A percentile compares a stretch with the other conserved stretches of the same genome.
Evolutionary conservation across 2,797 vertebrate species (phyloP).

Genomic region (Sebastes oblongus): DNA sequence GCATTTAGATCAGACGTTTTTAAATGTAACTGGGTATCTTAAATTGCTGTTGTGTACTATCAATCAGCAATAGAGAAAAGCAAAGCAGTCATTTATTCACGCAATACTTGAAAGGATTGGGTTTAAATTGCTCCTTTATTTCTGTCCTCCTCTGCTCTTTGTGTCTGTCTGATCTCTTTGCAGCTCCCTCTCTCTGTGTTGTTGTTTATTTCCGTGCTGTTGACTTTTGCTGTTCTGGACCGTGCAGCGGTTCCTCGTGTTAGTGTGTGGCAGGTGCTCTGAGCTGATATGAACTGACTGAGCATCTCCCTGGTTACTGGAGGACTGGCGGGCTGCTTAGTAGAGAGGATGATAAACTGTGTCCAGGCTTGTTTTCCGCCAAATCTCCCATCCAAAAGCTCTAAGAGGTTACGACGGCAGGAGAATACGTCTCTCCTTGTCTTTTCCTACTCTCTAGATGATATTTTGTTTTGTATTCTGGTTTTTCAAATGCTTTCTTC

Average conservation of each 20-base stretch:
- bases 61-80: background rate
- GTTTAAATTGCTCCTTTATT: background rate
- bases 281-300: constrained; percentile 67
- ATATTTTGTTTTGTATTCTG: background rate
- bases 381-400: constrained; percentile 13
- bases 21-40: background rate
- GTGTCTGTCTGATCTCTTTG: constrained; percentile 15
- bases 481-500: background rate
- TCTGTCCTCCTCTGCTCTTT: background rate
- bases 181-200: constrained; percentile 11
- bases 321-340: constrained; percentile 33
- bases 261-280: constrained; percentile 62
- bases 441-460: background rate
- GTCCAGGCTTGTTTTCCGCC: constrained; percentile 11
- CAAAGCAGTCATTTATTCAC: constrained; percentile 1
- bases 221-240: constrained; percentile 41
- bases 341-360: constrained; percentile 35
- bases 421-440: background rate
- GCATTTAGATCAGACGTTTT: background rate
- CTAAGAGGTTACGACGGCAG: background rate
- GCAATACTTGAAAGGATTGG: background rate
- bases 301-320: constrained; percentile 59
- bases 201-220: constrained; percentile 40
- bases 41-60: background rate
- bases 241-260: constrained; percentile 34